These are phyloP conservation scores for Struthidea cinerea DNA, from an alignment of 2,113 vertebrate genomes.

Conservation along the genomic window DNA sequence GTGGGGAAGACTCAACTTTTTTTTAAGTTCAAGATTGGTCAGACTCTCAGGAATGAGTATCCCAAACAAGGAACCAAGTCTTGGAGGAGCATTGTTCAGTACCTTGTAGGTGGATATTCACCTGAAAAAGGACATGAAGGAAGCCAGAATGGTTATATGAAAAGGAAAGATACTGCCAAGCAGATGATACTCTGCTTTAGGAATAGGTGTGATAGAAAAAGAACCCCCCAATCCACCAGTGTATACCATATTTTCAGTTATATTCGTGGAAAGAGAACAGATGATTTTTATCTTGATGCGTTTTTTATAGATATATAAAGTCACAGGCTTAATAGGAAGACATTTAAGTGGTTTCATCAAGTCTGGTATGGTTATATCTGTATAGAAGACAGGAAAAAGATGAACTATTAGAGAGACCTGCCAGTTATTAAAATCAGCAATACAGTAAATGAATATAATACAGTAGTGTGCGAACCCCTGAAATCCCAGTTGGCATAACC, in stretches of 20 bases:
- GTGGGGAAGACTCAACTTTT: not conserved
- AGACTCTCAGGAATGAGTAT: not conserved
- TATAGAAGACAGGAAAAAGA: not conserved
- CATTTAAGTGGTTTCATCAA: not conserved
- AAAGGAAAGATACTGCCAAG: not conserved
- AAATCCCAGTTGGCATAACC: not conserved
- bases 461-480: not conserved
- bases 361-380: not conserved
- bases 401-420: not conserved
- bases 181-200: not conserved
- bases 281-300: not conserved
- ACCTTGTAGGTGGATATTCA: not conserved
- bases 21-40: not conserved
- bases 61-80: not conserved
- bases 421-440: not conserved
- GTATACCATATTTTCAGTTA: not conserved
- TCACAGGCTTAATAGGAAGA: not conserved
- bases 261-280: not conserved
- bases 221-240: not conserved
- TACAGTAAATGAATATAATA: not conserved
- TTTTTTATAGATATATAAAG: not conserved
- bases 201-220: not conserved
- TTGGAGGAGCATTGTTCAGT: not conserved
- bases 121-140: not conserved
- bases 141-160: not conserved